Evolutionary conservation across 2,888 invertebrate genomes (phyloP), one percentile per base, ranked within the genome.

Genomic region (Caenorhabditis sinica): DNA sequence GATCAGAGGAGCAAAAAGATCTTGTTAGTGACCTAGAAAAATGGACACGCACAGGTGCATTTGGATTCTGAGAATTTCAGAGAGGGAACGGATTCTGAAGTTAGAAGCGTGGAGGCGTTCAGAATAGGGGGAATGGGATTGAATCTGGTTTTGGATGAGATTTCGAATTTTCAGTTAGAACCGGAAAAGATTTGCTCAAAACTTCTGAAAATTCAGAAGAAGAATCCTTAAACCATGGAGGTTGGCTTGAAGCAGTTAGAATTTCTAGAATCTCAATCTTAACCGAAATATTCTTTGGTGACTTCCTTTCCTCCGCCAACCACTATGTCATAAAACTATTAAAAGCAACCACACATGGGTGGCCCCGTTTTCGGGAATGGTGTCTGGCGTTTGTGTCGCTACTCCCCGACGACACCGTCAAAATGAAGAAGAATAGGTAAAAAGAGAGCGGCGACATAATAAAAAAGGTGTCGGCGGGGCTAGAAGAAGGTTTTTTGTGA

Each of bases 371-470:
- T 20, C 66, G 68, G 71, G n/a, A 36, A 80, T 80, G 80, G 66
- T 80, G 72, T 72, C 58, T 80, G 72, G 40, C 65, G 79, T 63
- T 79, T 71, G 56, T 66, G 58, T 45, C 66, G 15, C n/a, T n/a
- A n/a, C n/a, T n/a, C n/a, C n/a, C n/a, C n/a, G n/a, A n/a, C n/a
- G n/a, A n/a, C n/a, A n/a, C n/a, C n/a, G n/a, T n/a, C n/a, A 56
- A 56, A 56, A 28, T 56, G 56, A 60, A 76, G 40, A 61, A 79
- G 71, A 69, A 69, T 56, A 63, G 71, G 36, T 66, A 58, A 80
- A 65, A 80, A 71, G 33, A 51, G 72, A 56, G 69, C 63, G 69
- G 45, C 56, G 58, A 72, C 80, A 79, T 49, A 56, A 56, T 56
- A 77, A 79, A n/a, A 72, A 66, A 72, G 20, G 28, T 68, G 69